Base-by-base conservation (phyloP, 2,797 vertebrate genomes). In the Poeciliopsis presidionis region DNA sequence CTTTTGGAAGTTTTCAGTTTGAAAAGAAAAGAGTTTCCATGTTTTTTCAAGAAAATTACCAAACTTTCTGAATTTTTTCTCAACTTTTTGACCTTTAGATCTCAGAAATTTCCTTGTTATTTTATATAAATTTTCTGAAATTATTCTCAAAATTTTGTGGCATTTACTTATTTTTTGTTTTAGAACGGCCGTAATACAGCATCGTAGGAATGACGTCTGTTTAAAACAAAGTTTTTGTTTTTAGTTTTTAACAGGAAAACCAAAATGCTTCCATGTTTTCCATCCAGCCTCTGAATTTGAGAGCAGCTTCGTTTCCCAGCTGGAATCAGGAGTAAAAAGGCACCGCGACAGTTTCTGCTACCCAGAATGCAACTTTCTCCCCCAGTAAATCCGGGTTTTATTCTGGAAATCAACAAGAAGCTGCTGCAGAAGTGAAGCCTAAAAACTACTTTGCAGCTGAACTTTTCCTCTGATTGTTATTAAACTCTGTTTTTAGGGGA, bases 271-370 rank as follows among this genome's bases (percentile, higher is more conserved):
- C 67, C 41, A 14, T 41, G 2, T 45, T 45, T 39, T 22, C 16
- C 61, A 3, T 11, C 14, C 59, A 61, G 59, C 59, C 2, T 30
- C 28, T 11, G 57, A 28, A 5, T 28, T 59, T 36, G 14, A 49
- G 49, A 46, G 57, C 72, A 51, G 65, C 61, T 57, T 53, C 20
- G 9, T 33, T 46, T 72, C 55, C 25, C 12, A 22, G 67, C 30
- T 36, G 16, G 74, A 75, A 18, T 81, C 67, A 33, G 43, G 75
- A 83, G 84, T 76, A 86, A 73, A 65, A 89, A 93, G 93, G 93
- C 93, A 93, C 92, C 90, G 90, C 90, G 9, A 45, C 75, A 75
- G 69, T 80, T 79, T 72, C 83, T 45, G 74, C 79, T 63, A 77
- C 69, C 81, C 72, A 78, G 61, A 51, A 74, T 33, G 65, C 80